A percentile compares a stretch with the other conserved stretches of the same genome.
These are phyloP conservation scores for Cacajao melanocephalus DNA, from an alignment of 2,797 vertebrate genomes.

Conservation along the genomic window DNA sequence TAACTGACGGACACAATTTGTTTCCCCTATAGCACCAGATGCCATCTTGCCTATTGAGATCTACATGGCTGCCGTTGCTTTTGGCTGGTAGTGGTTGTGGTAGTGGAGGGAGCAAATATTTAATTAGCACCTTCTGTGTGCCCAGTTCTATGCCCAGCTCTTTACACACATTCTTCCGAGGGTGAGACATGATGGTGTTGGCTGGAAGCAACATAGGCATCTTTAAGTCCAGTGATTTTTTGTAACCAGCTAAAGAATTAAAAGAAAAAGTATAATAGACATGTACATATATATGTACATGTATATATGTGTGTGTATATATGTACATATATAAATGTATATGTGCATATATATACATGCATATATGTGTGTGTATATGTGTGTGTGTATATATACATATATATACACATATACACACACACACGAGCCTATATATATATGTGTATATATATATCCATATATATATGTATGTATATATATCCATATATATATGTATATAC, in stretches of 20 bases:
- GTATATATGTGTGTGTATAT: too few species aligned
- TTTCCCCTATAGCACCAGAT: not conserved
- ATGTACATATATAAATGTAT: too few species aligned
- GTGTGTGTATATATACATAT: too few species aligned
- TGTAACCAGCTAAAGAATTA: not conserved
- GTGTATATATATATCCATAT: too few species aligned
- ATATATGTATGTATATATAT: too few species aligned
- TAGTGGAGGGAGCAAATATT: not conserved
- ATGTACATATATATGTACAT: too few species aligned
- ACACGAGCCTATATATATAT: not conserved
- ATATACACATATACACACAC: accelerated
- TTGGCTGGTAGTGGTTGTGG: not conserved
- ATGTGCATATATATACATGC: too few species aligned
- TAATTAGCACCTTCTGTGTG: not conserved
- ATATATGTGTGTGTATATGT: too few species aligned
- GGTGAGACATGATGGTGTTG: not conserved
- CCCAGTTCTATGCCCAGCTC: not conserved
- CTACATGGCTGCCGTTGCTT: not conserved
- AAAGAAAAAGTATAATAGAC: too few species aligned
- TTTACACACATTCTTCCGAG: not conserved
- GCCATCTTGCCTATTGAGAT: not conserved
- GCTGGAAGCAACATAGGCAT: not conserved
- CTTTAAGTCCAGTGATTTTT: not conserved
- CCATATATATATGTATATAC: not conserved
- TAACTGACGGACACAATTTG: not conserved